phyloP scores from a whole-genome alignment of 2,797 vertebrate species.

The Decapterus maruadsi region DNA sequence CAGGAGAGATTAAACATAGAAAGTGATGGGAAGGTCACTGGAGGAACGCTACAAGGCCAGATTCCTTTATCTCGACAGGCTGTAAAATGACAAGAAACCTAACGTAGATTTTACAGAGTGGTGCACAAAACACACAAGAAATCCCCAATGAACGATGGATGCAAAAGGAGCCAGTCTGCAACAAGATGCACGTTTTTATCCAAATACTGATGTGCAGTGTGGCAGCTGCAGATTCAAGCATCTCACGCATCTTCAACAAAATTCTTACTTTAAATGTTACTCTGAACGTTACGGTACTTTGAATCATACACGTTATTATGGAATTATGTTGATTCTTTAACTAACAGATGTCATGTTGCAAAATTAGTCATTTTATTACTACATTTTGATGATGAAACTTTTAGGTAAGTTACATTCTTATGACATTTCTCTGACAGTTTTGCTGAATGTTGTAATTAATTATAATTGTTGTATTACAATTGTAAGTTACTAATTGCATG shows the following conservation, averaged over 20 bases:
- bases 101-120: constrained; percentile 56
- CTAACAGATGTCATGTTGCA: no score
- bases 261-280: neutral
- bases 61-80: constrained; percentile 55
- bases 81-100: constrained; percentile 48
- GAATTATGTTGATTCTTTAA: no score
- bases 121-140: constrained; percentile 51
- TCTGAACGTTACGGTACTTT: no score
- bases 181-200: constrained; percentile 19
- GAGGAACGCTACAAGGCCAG: constrained; percentile 44
- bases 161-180: neutral
- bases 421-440: neutral
- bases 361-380: no score
- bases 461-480: neutral
- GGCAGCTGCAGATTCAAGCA: neutral
- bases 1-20: constrained; percentile 39
- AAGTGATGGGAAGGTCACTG: constrained; percentile 46
- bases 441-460: neutral
- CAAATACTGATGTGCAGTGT: neutral
- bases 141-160: constrained; percentile 35
- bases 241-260: neutral
- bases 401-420: neutral
- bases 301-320: neutral
- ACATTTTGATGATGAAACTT: no score
- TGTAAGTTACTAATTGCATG: neutral